phyloP scores from a whole-genome alignment of 2,797 vertebrate species.

The Acanthurus leucopareius region DNA sequence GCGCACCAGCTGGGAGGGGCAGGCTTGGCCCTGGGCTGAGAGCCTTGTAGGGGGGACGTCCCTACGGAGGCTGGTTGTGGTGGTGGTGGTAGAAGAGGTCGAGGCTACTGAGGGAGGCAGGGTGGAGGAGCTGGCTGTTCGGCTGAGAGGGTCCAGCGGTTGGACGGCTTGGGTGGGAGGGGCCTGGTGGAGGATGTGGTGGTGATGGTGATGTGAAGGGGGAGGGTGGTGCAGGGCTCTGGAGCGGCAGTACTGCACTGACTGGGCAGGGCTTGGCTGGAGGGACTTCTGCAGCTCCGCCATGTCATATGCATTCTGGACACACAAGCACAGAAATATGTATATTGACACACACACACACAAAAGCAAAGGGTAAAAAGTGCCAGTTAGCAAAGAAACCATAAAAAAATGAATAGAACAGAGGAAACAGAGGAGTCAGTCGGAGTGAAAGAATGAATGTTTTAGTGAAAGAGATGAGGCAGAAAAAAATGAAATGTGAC shows the following conservation, averaged over 20 bases:
- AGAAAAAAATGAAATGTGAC: too few species aligned
- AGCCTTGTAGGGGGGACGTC: slow-evolving; percentile 72
- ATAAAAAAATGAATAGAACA: too few species aligned
- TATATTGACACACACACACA: too few species aligned
- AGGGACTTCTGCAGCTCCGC: slow-evolving; percentile 92
- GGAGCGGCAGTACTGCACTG: slow-evolving; percentile 83
- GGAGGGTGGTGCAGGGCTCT: slow-evolving; percentile 77
- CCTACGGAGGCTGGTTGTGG: slow-evolving; percentile 71
- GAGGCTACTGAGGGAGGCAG: slow-evolving; percentile 52
- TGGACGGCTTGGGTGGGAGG: slow-evolving; percentile 41
- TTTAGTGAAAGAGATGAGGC: too few species aligned
- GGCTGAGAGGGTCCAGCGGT: slow-evolving; percentile 69
- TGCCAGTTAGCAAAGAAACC: too few species aligned
- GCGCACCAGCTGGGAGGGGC: slow-evolving; percentile 73
- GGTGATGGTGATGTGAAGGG: slow-evolving; percentile 66
- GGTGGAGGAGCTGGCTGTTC: slow-evolving; percentile 72
- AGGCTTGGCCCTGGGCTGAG: slow-evolving; percentile 81
- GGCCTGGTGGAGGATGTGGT: slow-evolving; percentile 70
- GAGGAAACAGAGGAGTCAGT: too few species aligned
- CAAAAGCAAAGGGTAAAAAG: neutral
- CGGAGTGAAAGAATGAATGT: too few species aligned
- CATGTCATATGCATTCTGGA: slow-evolving; percentile 91
- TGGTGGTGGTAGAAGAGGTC: slow-evolving; percentile 69
- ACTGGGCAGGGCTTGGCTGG: slow-evolving; percentile 88
- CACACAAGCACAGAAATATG: too few species aligned